Evolutionary conservation across 2,888 invertebrate species (phyloP).

Genomic region (Phortica okadai): DNA sequence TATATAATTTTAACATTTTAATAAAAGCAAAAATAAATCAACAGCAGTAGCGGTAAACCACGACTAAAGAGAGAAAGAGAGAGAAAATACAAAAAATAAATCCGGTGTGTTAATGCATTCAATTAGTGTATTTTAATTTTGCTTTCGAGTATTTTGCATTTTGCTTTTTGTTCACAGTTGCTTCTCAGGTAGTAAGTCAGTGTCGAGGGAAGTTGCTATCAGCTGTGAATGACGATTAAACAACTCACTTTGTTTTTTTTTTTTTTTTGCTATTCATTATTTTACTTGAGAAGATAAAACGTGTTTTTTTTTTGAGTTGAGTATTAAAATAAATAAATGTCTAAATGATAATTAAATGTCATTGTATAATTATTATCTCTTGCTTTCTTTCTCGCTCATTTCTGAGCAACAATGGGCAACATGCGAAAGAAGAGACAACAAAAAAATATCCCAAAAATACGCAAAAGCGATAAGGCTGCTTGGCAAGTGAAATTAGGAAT

Average conservation of each 20-base stretch:
- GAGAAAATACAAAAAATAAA: background rate
- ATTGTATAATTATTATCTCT: too few relatives aligned
- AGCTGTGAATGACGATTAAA: too few relatives aligned
- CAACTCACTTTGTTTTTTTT: too few relatives aligned
- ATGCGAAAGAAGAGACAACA: background rate
- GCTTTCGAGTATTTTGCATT: background rate
- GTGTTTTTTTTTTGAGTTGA: background rate
- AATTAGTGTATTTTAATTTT: conserved; percentile 5
- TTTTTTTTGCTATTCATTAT: background rate
- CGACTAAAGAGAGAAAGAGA: conserved; percentile 10
- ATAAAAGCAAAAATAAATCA: too few relatives aligned
- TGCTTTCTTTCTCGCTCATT: too few relatives aligned
- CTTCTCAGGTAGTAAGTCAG: background rate
- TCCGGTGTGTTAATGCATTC: conserved; percentile 10
- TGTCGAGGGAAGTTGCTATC: too few relatives aligned
- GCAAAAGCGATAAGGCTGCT: conserved; percentile 18
- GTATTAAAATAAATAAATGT: conserved; percentile 17
- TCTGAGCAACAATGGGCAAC: too few relatives aligned
- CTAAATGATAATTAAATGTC: conserved; percentile 12
- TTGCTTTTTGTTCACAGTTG: background rate
- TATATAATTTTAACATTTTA: too few relatives aligned
- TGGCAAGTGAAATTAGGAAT: conserved; percentile 1
- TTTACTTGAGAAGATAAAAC: background rate
- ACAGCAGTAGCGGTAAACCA: too few relatives aligned
- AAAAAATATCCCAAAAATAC: conserved; percentile 19